Percentiles rank a stretch among this genome's conserved stretches.
phyloP scores from a whole-genome alignment of 2,113 vertebrate species.

The Athene cunicularia region DNA sequence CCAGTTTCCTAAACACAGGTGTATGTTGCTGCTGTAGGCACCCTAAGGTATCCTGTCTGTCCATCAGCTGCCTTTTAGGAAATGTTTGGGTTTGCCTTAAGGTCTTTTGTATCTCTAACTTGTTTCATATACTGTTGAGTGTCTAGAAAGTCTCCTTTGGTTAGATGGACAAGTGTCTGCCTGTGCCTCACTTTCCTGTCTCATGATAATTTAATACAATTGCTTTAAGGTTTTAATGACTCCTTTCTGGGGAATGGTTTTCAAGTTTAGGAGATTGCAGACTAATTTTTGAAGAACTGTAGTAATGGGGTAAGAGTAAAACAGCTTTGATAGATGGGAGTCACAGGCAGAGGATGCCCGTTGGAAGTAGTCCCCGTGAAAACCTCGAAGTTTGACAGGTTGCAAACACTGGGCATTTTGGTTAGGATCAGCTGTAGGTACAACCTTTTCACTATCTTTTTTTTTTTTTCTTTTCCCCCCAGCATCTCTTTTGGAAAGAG shows the following conservation, averaged over 20 bases:
- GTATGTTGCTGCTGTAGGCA: not conserved
- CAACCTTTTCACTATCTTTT: not conserved
- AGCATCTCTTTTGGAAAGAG: not conserved
- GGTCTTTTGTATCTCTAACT: not conserved
- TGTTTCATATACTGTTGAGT: not conserved
- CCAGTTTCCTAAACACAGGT: not conserved
- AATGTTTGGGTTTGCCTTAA: not conserved
- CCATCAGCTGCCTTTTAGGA: not conserved
- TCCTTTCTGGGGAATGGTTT: not conserved
- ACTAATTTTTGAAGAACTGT: not conserved
- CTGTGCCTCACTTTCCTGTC: not conserved
- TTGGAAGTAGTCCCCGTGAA: not conserved
- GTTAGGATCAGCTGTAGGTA: not conserved
- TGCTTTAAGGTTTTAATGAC: not conserved
- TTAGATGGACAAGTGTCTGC: not conserved
- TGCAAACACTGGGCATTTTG: not conserved
- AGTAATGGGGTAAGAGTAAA: not conserved
- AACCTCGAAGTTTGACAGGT: not conserved
- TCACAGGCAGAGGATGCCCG: not conserved
- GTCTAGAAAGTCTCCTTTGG: not conserved
- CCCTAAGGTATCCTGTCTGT: not conserved
- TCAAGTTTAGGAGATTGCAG: not conserved
- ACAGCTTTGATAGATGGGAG: not conserved
- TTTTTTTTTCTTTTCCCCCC: too few species aligned
- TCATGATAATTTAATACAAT: not conserved